Evolutionary conservation across 2,113 vertebrate species (phyloP), one percentile per base, ranked within the genome.

Genomic region (Indicator indicator): DNA sequence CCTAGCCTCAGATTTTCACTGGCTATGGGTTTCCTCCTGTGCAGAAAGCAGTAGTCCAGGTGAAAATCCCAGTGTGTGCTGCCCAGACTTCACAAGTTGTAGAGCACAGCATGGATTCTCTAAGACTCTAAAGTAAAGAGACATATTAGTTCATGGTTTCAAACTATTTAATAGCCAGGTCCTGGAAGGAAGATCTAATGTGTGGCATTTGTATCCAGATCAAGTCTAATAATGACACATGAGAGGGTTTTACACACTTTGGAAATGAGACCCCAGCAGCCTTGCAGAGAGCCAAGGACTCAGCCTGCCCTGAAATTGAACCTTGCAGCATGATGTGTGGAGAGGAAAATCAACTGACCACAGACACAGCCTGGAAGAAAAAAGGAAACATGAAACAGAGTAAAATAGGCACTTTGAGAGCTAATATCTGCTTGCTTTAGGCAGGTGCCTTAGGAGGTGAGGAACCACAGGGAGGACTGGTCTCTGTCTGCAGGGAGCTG

Each of bases 31-130:
- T 58, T 75, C 33, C 54, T 64, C 68, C 70, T 44, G 70, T 0
- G 0, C 0, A 15, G 38, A 67, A 76, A 83, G 24, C 5, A 73
- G 42, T 0, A 56, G 42, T 0, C 0, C 0, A 1, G 1, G 3
- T 44, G 76, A 77, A 73, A 94, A 80, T 52, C 76, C 46, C 72
- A n/a, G 20, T 0, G 9, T 1, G 1, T 1, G 4, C 26, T 79
- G 19, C 84, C 38, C 42, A 62, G 65, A 5, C 24, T 81, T 42
- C 20, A 19, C 2, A 5, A 56, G 40, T 4, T 19, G 71, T 23
- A 26, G 56, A 69, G 63, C 72, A 68, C 33, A 20, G 58, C 2
- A 4, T 1, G 27, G 82, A 56, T 63, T 89, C 93, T 69, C 74
- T 40, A 4, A 21, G 32, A 84, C 79, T 24, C 71, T 65, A 12